Conservation (phyloP, 2,888 invertebrate species). For the Drosophila parthenogenetica region DNA sequence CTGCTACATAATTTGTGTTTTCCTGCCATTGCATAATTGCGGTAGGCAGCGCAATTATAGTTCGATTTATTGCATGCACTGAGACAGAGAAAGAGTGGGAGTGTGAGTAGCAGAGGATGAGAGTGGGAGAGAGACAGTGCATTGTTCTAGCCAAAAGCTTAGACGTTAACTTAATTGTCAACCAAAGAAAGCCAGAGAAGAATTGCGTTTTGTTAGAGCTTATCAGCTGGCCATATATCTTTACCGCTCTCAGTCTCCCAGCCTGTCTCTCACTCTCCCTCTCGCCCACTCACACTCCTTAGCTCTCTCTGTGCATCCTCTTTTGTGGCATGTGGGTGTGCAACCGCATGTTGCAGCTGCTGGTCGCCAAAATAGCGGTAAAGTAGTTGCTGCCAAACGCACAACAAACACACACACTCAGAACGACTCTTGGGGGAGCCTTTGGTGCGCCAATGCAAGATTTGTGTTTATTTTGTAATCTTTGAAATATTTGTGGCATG, state of each 20-base stretch:
- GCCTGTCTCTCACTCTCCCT: slow-evolving; percentile 6
- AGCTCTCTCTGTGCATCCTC: neutral
- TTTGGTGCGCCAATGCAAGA: slow-evolving; percentile 51
- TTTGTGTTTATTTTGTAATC: slow-evolving; percentile 79
- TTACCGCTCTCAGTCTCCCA: slow-evolving; percentile 8
- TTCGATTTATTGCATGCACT: slow-evolving; percentile 74
- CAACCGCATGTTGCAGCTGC: slow-evolving; percentile 26
- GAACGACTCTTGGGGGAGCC: slow-evolving; percentile 54
- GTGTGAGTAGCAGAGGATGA: no score
- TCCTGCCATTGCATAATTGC: slow-evolving; percentile 70
- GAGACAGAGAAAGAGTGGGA: slow-evolving; percentile 24
- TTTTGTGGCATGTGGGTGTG: slow-evolving; percentile 47
- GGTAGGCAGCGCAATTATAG: slow-evolving; percentile 71
- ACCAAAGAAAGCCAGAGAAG: slow-evolving; percentile 37
- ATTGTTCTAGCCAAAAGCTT: slow-evolving; percentile 49
- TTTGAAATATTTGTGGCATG: slow-evolving; percentile 80
- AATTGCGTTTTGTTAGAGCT: slow-evolving; percentile 40
- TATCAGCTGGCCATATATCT: slow-evolving; percentile 58
- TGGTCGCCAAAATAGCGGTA: slow-evolving; percentile 55
- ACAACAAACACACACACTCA: slow-evolving; percentile 21
- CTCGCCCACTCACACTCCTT: neutral
- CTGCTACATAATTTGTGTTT: slow-evolving; percentile 52
- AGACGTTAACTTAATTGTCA: slow-evolving; percentile 48
- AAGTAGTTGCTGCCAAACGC: slow-evolving; percentile 34
- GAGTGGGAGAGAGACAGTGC: slow-evolving; percentile 27